Base-by-base conservation (phyloP, 1,140 invertebrate species). In the Drosophila suzukii region DNA sequence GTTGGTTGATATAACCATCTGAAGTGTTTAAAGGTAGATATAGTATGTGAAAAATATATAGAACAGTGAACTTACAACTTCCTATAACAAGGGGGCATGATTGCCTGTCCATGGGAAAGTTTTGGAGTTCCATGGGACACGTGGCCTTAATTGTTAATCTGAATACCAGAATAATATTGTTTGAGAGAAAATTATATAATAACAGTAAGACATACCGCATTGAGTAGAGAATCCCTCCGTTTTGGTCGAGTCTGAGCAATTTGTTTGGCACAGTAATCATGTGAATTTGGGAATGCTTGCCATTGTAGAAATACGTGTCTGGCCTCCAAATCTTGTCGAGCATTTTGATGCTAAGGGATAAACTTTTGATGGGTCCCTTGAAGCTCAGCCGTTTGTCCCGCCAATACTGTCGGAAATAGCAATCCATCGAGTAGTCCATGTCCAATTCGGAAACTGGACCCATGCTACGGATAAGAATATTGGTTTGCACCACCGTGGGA, bases 381-480 rank as follows among this genome's bases (percentile, higher is more conserved):
- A 98, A 98, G 57, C 96, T 97, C 0, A 98, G 93, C 2, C 97
- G 94, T 27, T 95, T 94, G 91, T 98, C 97, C 10, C 96, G 94
- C 97, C 97, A 97, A 75, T 96, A 97, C 92, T 98, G 97, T 8
- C 98, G 95, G 91, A 99, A 98, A 91, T 99, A 99, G 92, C 98
- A 98, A 88, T 99, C 98, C 96, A 99, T 98, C 4, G 97, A 98
- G 90, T 98, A 99, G 91, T 97, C 97, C 98, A 98, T 98, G 83
- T 98, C 97, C n/a, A 98, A 93, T 92, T 99, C 98, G 0, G 97
- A 98, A 24, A 99, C 96, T 0, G 98, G 98, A 4, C 98, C 97
- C 97, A 99, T 98, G 83, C 97, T 98, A 78, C 97, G 94, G 60
- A 99, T 98, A 36, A 97, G 93, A 76, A 99, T 98, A 92, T 98